A percentile compares a stretch with the other conserved stretches of the same genome.
Conservation (phyloP, 2,797 vertebrate genomes). For the Macropus fuliginosus region DNA sequence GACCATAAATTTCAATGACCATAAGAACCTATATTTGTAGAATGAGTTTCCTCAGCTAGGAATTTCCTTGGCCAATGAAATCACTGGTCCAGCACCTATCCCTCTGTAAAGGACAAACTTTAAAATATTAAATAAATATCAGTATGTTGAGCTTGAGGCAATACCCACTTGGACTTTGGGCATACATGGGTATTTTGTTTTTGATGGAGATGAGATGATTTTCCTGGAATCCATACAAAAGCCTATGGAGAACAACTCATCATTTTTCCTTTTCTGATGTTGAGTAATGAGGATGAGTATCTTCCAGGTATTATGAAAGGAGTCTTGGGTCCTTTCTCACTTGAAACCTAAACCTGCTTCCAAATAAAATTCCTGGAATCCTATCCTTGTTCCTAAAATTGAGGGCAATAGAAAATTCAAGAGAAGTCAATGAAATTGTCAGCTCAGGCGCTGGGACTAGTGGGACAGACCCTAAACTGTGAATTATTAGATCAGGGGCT, state of each 20-base stretch:
- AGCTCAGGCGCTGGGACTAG: background rate
- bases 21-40: background rate
- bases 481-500: background rate
- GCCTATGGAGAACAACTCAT: background rate
- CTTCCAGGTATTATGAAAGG: background rate
- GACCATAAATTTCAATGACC: background rate
- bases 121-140: background rate
- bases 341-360: background rate
- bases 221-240: background rate
- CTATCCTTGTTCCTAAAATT: background rate
- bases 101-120: background rate
- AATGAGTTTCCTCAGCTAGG: background rate
- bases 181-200: background rate
- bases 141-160: background rate
- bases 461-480: background rate
- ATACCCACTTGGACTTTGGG: background rate
- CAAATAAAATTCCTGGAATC: background rate
- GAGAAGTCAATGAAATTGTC: background rate
- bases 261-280: background rate
- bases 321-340: background rate
- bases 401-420: background rate
- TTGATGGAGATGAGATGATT: background rate
- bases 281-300: background rate
- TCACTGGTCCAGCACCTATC: background rate
- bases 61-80: background rate